Conservation (phyloP, 2,113 vertebrate genomes). For the Zosterops borbonicus region DNA sequence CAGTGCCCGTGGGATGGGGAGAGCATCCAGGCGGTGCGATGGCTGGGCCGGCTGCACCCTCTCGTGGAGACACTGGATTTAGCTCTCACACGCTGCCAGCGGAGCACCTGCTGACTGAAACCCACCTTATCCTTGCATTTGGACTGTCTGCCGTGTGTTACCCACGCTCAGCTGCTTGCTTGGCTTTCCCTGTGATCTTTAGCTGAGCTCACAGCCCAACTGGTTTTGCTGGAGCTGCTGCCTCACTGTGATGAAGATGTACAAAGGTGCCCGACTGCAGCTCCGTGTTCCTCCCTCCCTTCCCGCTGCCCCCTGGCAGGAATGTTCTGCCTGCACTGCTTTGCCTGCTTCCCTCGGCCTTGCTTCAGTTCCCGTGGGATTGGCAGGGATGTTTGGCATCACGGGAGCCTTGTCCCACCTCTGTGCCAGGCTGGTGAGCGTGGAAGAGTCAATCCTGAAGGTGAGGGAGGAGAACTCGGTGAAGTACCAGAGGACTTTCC, state of each 20-base stretch:
- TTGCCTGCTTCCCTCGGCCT: not conserved
- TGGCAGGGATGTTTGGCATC: not conserved
- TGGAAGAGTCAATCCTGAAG: constrained; percentile 80
- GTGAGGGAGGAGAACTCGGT: constrained; percentile 79
- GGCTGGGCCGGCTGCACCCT: constrained; percentile 38
- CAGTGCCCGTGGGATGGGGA: accelerated
- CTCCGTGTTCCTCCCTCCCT: not conserved
- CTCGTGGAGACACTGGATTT: constrained; percentile 18
- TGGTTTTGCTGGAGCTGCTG: not conserved
- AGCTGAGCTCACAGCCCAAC: not conserved
- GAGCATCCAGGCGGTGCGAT: not conserved
- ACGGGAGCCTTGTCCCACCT: not conserved
- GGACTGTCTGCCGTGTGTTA: accelerated
- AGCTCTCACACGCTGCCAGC: accelerated
- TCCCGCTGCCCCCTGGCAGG: not conserved
- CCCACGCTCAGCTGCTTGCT: not conserved
- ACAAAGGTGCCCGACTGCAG: not conserved
- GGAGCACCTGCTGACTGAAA: accelerated
- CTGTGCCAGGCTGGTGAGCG: constrained; percentile 73
- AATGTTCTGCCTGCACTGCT: not conserved
- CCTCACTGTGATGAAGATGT: not conserved
- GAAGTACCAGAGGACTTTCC: constrained; percentile 80
- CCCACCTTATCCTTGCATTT: accelerated
- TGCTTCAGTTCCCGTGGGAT: not conserved
- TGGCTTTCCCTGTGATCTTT: not conserved